These are phyloP conservation scores for Lasioglossum baleicum DNA, from an alignment of 1,140 invertebrate genomes.

Conservation along the genomic window DNA sequence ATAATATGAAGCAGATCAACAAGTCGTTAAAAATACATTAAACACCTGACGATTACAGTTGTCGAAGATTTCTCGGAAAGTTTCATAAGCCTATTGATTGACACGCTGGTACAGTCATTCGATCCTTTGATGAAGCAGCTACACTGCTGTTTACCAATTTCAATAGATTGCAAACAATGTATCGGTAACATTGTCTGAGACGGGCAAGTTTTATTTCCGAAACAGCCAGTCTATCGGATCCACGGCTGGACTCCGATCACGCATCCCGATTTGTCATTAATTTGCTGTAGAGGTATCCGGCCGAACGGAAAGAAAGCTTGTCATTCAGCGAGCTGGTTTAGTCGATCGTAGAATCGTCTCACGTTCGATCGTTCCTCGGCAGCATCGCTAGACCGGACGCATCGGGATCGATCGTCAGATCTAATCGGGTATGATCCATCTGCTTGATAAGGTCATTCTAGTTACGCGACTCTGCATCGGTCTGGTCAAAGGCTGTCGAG, in stretches of 20 bases:
- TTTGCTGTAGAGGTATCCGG: not conserved
- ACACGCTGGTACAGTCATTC: too few species aligned
- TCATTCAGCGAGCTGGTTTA: not conserved
- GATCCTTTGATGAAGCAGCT: too few species aligned
- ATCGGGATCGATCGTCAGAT: not conserved
- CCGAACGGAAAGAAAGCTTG: not conserved
- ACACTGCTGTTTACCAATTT: too few species aligned
- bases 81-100: too few species aligned
- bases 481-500: not conserved
- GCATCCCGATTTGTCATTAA: slow-evolving; percentile 20
- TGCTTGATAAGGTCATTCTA: slow-evolving; percentile 15
- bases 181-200: too few species aligned
- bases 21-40: too few species aligned
- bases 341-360: slow-evolving; percentile 12
- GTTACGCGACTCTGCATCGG: slow-evolving; percentile 21
- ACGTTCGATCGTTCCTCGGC: slow-evolving; percentile 16
- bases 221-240: not conserved
- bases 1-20: too few species aligned
- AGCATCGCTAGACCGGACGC: not conserved
- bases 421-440: slow-evolving; percentile 4
- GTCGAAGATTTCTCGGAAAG: too few species aligned
- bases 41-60: too few species aligned
- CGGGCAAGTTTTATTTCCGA: not conserved
- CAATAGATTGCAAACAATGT: too few species aligned
- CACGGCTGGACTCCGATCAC: not conserved